A percentile compares a stretch with the other conserved stretches of the same genome.
phyloP scores from a whole-genome alignment of 2,888 invertebrate species.

The Vannuccia rotundouncinata region DNA sequence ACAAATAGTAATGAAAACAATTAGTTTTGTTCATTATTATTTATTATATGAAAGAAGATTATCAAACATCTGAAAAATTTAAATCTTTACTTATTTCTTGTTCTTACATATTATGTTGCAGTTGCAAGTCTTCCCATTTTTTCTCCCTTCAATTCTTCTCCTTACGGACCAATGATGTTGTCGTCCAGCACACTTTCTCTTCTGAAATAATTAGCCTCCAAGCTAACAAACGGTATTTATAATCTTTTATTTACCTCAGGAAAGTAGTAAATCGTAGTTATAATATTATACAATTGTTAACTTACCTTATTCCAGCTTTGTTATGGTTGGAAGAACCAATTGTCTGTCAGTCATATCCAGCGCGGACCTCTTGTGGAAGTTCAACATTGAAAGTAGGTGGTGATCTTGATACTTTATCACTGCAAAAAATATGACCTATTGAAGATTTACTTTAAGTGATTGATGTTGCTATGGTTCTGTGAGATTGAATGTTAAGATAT shows the following conservation, averaged over 20 bases:
- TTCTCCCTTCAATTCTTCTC: background rate
- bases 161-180: background rate
- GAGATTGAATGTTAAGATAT: too few relatives aligned
- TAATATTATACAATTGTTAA: too few relatives aligned
- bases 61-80: background rate
- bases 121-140: background rate
- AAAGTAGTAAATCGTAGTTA: too few relatives aligned
- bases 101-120: background rate
- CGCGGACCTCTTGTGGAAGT: background rate
- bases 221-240: conserved; percentile 11
- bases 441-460: too few relatives aligned
- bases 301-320: background rate
- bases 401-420: too few relatives aligned
- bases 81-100: background rate
- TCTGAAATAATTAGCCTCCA: background rate
- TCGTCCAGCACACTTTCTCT: background rate
- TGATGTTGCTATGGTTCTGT: too few relatives aligned
- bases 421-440: too few relatives aligned
- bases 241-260: too few relatives aligned
- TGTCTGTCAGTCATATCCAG: background rate
- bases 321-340: background rate
- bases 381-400: conserved; percentile 6
- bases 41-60: too few relatives aligned
- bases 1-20: too few relatives aligned
- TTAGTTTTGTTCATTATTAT: too few relatives aligned